phyloP scores from a whole-genome alignment of 1,140 invertebrate species.

The Heliconius hermathena region DNA sequence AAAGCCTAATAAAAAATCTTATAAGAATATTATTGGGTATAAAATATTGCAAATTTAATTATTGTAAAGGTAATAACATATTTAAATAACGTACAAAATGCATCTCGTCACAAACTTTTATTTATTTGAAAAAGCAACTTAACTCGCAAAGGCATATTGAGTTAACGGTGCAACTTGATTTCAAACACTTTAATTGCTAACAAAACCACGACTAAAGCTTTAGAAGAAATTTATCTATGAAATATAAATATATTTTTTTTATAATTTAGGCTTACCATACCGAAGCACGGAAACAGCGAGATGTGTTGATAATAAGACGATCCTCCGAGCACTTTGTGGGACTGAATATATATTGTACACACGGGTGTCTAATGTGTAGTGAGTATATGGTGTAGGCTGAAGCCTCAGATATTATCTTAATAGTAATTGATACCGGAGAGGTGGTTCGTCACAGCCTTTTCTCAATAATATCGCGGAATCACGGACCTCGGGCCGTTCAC shows the following conservation, averaged over 20 bases:
- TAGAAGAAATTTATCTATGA: background rate
- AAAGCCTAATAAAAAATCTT: background rate
- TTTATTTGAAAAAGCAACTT: constrained; percentile 3
- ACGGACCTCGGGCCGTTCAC: background rate
- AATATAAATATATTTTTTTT: background rate
- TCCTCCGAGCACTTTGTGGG: constrained; percentile 4
- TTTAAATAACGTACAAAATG: too few relatives aligned
- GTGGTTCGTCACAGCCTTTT: background rate
- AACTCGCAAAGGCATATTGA: background rate
- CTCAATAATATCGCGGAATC: background rate
- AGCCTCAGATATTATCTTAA: background rate
- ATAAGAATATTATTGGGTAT: background rate
- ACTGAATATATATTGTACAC: background rate
- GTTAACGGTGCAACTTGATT: background rate
- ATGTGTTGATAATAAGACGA: constrained; percentile 17
- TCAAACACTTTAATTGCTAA: background rate
- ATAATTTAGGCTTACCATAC: constrained; percentile 28
- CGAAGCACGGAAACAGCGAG: constrained; percentile 27
- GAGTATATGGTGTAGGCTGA: background rate
- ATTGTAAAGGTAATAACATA: too few relatives aligned
- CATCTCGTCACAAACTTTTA: background rate
- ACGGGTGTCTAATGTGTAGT: background rate
- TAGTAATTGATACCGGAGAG: background rate
- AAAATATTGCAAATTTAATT: background rate
- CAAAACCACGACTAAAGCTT: background rate